Base-by-base conservation (phyloP, 1,140 invertebrate species). In the Hypothenemus hampei region DNA sequence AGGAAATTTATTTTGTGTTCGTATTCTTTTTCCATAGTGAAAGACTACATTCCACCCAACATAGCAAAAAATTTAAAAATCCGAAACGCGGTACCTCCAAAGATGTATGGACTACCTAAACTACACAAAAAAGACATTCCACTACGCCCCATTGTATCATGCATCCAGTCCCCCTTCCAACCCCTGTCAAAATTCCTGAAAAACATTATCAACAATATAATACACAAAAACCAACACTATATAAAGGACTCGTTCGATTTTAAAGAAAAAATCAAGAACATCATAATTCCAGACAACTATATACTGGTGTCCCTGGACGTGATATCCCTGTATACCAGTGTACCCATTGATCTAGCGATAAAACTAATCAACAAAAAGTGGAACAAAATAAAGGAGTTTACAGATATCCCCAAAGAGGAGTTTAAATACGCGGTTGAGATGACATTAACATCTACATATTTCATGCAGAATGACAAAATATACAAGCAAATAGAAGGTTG, bases 401-500 rank as follows among this genome's bases (percentile, higher is more conserved):
- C 48, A 21, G 10, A 39, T 10, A 16, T 51, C 13, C 33, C 37
- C 11, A 6, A 5, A 36, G 41, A 49, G 10, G 43, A 55, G 22
- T 55, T 36, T 49, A 21, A 35, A 13, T 18, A 29, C 16, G 23
- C 52, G 7, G 39, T 21, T n/a, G 21, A 47, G 5, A 29, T 11
- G 5, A 29, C 24, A 29, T 11, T 29, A 5, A n/a, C 11, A 29
- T 11, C 24, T 29, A 29, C 24, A 29, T 11, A 6, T 18, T 55
- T 55, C 23, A n/a, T 19, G 24, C 37, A 45, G 10, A 20, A 22
- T 33, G 20, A 56, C 19, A 2, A 8, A 11, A 39, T 48, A 18
- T 56, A 37, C 22, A 51, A 56, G 40, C 53, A 49, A 40, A 23
- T 49, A 3, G 44, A 56, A 0, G 53, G 44, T 19, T 40, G 21